These are phyloP conservation scores for Coregonus suidteri DNA, from an alignment of 2,797 vertebrate genomes.

Conservation along the genomic window DNA sequence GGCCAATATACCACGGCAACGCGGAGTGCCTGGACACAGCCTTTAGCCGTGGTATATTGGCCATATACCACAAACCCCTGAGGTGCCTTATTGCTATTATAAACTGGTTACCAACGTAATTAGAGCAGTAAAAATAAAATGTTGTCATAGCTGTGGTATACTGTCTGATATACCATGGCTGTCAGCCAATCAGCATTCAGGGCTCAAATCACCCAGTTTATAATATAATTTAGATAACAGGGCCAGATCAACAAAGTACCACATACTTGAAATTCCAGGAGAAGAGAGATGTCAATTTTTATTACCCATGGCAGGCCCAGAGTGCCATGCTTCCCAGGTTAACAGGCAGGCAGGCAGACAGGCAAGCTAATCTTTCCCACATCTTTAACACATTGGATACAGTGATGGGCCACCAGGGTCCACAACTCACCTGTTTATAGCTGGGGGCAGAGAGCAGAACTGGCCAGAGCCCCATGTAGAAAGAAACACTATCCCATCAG, in stretches of 20 bases:
- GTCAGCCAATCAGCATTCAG: too few species aligned
- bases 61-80: too few species aligned
- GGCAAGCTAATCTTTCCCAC: slow-evolving; percentile 42
- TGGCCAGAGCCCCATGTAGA: slow-evolving; percentile 57
- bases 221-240: slow-evolving; percentile 54
- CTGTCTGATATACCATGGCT: too few species aligned
- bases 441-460: slow-evolving; percentile 58
- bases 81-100: too few species aligned
- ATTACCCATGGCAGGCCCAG: slow-evolving; percentile 42
- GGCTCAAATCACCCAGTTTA: too few species aligned
- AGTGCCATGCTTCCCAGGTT: slow-evolving; percentile 19
- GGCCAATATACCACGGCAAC: too few species aligned
- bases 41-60: too few species aligned
- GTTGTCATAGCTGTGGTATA: too few species aligned
- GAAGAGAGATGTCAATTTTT: slow-evolving; percentile 61
- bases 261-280: slow-evolving; percentile 66
- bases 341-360: slow-evolving; percentile 2
- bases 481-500: slow-evolving; percentile 66
- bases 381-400: slow-evolving; percentile 48
- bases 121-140: too few species aligned
- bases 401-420: slow-evolving; percentile 50
- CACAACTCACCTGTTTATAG: slow-evolving; percentile 72
- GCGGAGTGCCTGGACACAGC: too few species aligned
- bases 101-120: too few species aligned
- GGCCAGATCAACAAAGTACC: slow-evolving; percentile 49